Conservation (phyloP, 2,113 vertebrate species). For the Orcinus orca region DNA sequence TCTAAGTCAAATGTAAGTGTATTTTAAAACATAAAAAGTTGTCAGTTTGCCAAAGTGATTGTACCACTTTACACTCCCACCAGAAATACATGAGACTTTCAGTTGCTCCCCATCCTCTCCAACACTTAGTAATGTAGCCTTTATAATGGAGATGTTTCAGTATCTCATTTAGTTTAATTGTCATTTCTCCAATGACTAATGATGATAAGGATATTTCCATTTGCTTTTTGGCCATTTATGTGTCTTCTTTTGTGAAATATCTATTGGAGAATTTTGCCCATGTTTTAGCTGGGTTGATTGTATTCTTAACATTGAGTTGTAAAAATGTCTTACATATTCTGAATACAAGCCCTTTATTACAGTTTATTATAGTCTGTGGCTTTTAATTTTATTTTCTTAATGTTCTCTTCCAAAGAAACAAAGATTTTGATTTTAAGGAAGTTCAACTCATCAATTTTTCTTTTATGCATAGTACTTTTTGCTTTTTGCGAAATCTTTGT, state of each 20-base stretch:
- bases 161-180: neutral
- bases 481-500: neutral
- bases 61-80: neutral
- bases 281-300: neutral
- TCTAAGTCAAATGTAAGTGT: neutral
- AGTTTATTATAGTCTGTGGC: neutral
- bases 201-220: neutral
- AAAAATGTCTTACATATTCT: neutral
- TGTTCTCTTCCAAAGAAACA: neutral
- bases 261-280: neutral
- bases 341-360: neutral
- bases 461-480: neutral
- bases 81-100: neutral
- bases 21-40: neutral
- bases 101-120: neutral
- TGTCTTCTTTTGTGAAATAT: neutral
- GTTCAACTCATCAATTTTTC: neutral
- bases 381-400: neutral
- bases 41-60: neutral
- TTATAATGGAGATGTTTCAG: neutral
- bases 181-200: neutral
- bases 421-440: conserved; percentile 5
- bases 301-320: neutral
- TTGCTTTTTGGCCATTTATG: neutral
- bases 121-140: neutral